phyloP scores from a whole-genome alignment of 2,797 vertebrate genomes.

The Ctenopoma multispine region DNA sequence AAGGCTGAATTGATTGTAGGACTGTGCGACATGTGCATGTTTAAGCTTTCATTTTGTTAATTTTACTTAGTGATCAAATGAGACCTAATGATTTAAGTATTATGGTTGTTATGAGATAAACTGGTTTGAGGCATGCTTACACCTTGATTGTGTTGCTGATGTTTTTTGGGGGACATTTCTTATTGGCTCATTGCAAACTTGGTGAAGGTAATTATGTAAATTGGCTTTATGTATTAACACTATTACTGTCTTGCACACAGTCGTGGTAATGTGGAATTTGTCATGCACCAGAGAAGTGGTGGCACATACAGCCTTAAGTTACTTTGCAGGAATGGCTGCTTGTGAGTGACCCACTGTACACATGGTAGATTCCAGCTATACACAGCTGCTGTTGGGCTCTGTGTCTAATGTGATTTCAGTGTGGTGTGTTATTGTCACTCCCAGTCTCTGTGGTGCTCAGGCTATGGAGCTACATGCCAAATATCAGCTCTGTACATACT shows the following conservation, averaged over 20 bases:
- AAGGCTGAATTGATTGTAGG: neutral
- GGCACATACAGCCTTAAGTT: neutral
- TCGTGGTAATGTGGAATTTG: constrained; percentile 4
- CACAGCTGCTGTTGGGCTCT: neutral
- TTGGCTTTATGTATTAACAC: constrained; percentile 7
- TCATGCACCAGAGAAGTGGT: neutral
- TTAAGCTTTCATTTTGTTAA: neutral
- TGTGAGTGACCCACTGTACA: neutral
- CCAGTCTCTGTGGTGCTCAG: neutral
- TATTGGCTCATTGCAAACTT: constrained; percentile 11
- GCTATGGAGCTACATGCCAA: neutral
- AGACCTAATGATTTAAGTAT: neutral
- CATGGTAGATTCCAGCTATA: no score
- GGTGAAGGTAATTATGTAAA: constrained; percentile 20
- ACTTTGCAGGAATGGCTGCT: neutral
- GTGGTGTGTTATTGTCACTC: neutral
- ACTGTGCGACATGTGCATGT: neutral
- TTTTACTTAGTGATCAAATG: neutral
- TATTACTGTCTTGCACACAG: constrained; percentile 12
- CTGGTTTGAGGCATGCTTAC: constrained; percentile 18
- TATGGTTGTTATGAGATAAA: constrained; percentile 3
- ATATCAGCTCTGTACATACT: neutral
- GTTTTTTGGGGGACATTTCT: neutral
- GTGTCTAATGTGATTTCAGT: neutral
- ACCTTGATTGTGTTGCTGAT: constrained; percentile 6